Conservation (phyloP, 2,113 vertebrate genomes). For the Pituophis catenifer region DNA sequence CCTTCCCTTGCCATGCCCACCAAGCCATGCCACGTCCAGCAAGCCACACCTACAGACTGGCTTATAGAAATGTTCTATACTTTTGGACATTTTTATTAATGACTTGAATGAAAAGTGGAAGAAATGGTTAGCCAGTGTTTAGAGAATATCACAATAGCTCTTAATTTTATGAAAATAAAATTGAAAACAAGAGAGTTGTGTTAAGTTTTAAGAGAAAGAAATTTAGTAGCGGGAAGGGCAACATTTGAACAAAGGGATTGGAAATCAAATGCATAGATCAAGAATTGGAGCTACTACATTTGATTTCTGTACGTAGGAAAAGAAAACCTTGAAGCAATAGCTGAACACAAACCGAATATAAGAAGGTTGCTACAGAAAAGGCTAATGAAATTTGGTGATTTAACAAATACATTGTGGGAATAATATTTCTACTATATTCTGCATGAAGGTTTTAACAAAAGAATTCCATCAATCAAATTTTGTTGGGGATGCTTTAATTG, state of each 20-base stretch:
- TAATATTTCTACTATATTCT: not conserved
- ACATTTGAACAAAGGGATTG: not conserved
- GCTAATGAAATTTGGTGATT: not conserved
- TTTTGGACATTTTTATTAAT: not conserved
- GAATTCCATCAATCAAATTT: not conserved
- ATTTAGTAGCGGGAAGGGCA: not conserved
- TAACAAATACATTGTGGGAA: not conserved
- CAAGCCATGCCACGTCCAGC: no score
- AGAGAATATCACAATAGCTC: not conserved
- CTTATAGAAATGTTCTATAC: not conserved
- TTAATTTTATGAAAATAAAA: not conserved
- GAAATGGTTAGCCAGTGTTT: not conserved
- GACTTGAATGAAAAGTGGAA: not conserved
- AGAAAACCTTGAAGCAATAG: not conserved
- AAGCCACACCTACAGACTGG: not conserved
- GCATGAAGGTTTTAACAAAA: not conserved
- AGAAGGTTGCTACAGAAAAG: not conserved
- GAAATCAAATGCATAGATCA: not conserved
- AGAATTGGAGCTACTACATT: not conserved
- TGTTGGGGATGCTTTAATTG: not conserved
- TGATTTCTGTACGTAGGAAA: not conserved
- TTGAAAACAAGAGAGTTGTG: not conserved
- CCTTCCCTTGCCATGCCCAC: no score
- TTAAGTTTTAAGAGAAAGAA: not conserved
- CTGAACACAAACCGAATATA: not conserved